These are phyloP conservation scores for Mesaphorura yosii DNA, from an alignment of 1,140 invertebrate genomes.

Conservation along the genomic window DNA sequence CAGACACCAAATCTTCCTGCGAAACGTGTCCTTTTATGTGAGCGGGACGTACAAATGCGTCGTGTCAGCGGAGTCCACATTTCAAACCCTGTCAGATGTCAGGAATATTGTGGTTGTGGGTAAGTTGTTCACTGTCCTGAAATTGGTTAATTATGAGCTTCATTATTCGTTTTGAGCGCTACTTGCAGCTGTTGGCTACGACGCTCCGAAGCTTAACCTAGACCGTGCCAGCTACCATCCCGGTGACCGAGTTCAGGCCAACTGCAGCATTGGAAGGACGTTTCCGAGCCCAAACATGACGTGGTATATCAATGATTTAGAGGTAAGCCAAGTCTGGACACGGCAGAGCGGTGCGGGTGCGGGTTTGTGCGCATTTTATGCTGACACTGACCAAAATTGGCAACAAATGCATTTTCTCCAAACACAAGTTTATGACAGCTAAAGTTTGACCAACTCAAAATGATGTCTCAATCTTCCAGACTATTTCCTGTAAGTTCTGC, in stretches of 20 bases:
- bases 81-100: conserved; percentile 23
- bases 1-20: conserved; percentile 24
- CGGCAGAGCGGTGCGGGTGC: too few species aligned
- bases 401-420: too few species aligned
- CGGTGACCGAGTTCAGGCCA: conserved; percentile 23
- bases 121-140: conserved; percentile 4
- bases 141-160: too few species aligned
- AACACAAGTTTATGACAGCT: too few species aligned
- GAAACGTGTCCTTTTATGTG: conserved; percentile 16
- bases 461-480: too few species aligned
- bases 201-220: conserved; percentile 21
- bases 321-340: too few species aligned
- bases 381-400: too few species aligned
- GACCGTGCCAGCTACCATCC: conserved; percentile 22
- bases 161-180: neutral
- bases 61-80: conserved; percentile 26
- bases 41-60: conserved; percentile 27
- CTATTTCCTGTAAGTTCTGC: too few species aligned
- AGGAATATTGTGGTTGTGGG: conserved; percentile 28
- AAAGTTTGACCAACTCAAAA: too few species aligned
- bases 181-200: conserved; percentile 26
- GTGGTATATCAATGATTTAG: conserved; percentile 30
- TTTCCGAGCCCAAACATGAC: conserved; percentile 29
- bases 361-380: too few species aligned
- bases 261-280: conserved; percentile 27